Base-by-base conservation (phyloP, 1,140 invertebrate species). In the Mizuhopecten yessoensis region DNA sequence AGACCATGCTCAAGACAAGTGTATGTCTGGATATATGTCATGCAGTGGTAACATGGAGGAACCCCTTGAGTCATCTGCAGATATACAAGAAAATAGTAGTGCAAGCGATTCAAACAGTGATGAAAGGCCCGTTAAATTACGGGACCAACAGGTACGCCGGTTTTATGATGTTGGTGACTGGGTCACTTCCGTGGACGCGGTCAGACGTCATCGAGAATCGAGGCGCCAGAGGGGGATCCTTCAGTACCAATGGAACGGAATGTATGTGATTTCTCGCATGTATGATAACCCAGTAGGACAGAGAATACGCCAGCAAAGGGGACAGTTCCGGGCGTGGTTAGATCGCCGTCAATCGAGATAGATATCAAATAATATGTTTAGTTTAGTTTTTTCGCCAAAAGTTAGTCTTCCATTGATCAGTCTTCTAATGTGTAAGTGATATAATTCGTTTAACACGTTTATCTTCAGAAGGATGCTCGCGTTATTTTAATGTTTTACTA, bases 191-290 rank as follows among this genome's bases (percentile, higher is more conserved):
- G 23, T 75, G 1, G 57, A 75, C n/a, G 57, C n/a, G 1, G 57
- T 75, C 57, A 75, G 57, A 29, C 57, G 57, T 29, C 57, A 9
- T 75, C 57, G 57, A 75, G 23, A 75, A 75, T 75, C 57, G n/a
- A 75, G 57, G 23, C 57, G 57, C 57, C 57, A 75, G n/a, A 75
- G 57, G 57, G 57, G 57, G 23, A 75, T 75, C 5, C 57, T 75
- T 17, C 57, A 75, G 23, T 75, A 75, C 57, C 57, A 75, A 75
- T 75, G 57, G 57, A n/a, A 75, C 29, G 57, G 57, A 75, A n/a
- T 75, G 5, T 29, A 75, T 29, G n/a, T 11, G 57, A 23, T 75
- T 29, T n/a, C 57, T 75, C n/a, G 29, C 3, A 75, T 75, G 57
- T 75, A 75, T 75, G 57, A 29, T 0, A 75, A 75, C 17, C 23